Conservation (phyloP, 1,140 invertebrate genomes). For the Ostrea edulis region DNA sequence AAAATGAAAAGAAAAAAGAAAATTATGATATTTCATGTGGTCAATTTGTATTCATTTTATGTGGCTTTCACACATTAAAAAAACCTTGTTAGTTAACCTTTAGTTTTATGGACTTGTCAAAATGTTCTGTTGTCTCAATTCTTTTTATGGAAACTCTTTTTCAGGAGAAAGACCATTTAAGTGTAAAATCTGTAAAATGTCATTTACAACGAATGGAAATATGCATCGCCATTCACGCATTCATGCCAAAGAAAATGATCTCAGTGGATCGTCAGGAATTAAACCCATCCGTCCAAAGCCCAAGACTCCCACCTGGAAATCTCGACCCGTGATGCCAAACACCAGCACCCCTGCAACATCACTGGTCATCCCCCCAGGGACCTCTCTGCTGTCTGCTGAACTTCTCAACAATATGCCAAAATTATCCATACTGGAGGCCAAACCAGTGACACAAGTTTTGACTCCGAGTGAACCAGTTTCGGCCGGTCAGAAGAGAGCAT, state of each 20-base stretch:
- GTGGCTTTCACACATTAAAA: neutral
- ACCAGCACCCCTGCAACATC: neutral
- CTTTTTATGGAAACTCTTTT: slow-evolving; percentile 50
- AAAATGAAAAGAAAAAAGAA: neutral
- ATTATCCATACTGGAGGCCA: slow-evolving; percentile 11
- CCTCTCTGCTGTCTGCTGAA: neutral
- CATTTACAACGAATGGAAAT: slow-evolving; percentile 93
- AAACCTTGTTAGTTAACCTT: neutral
- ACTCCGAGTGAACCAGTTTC: slow-evolving; percentile 24
- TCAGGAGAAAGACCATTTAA: slow-evolving; percentile 80
- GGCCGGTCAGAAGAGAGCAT: slow-evolving; percentile 46
- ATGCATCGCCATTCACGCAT: slow-evolving; percentile 92
- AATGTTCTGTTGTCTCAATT: neutral
- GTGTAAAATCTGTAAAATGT: slow-evolving; percentile 88
- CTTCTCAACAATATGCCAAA: neutral
- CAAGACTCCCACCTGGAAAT: slow-evolving; percentile 55
- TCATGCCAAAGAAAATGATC: slow-evolving; percentile 79
- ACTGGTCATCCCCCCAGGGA: neutral
- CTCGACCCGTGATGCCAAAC: slow-evolving; percentile 40
- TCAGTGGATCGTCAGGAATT: slow-evolving; percentile 55
- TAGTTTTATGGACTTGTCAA: neutral
- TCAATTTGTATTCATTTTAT: neutral
- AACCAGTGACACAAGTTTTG: neutral
- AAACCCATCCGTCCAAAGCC: slow-evolving; percentile 49
- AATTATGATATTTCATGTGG: neutral